Conservation (phyloP, 37 sponge, comb jelly and placozoan genomes). For the Amphimedon queenslandica region DNA sequence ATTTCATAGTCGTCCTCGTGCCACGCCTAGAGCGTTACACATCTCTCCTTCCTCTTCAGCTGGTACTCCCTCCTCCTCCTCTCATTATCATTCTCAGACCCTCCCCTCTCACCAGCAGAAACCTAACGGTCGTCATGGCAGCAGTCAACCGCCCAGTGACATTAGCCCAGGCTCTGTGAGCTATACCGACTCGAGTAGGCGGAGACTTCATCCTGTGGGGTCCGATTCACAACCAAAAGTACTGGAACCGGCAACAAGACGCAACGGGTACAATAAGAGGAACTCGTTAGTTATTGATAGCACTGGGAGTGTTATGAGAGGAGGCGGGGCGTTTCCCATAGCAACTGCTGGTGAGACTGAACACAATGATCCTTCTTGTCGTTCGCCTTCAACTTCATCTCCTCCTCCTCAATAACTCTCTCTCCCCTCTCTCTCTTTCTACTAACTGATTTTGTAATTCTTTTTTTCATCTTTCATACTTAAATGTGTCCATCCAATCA, state of each 20-base stretch:
- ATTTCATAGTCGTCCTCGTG: conserved; percentile 20
- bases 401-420: not conserved
- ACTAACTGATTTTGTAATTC: too few relatives aligned
- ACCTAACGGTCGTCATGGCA: not conserved
- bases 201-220: not conserved
- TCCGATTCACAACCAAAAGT: not conserved
- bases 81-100: conserved; percentile 18
- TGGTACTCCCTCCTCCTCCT: not conserved
- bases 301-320: too few relatives aligned
- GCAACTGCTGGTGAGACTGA: too few relatives aligned
- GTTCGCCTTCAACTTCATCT: too few relatives aligned
- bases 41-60: not conserved
- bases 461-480: too few relatives aligned
- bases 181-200: not conserved
- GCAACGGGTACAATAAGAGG: not conserved
- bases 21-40: conserved; percentile 8
- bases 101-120: not conserved
- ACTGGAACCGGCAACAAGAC: not conserved
- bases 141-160: conserved; percentile 1
- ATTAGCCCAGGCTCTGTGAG: not conserved
- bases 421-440: not conserved
- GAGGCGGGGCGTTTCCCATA: too few relatives aligned
- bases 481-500: too few relatives aligned
- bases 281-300: too few relatives aligned
- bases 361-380: too few relatives aligned